Evolutionary conservation across 1,140 invertebrate genomes (phyloP).

Genomic region (Tetramorium simillimum): DNA sequence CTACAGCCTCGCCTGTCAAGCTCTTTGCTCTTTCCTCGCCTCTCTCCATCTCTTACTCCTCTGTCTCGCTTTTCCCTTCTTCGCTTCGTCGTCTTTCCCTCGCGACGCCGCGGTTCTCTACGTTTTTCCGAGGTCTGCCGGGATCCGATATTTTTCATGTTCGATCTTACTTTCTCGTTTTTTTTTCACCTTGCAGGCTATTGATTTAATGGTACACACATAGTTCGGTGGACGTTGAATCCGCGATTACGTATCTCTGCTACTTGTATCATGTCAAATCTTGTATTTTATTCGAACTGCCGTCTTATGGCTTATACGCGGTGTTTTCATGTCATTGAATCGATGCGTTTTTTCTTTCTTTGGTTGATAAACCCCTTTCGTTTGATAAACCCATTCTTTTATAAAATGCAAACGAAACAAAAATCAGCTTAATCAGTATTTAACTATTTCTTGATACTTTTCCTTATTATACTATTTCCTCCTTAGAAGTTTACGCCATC

Average conservation of each 20-base stretch:
- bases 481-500: not conserved
- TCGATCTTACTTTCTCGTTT: not conserved
- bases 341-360: not conserved
- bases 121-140: conserved; percentile 29
- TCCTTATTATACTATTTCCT: too few species aligned
- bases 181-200: not conserved
- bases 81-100: conserved; percentile 7
- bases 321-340: not conserved
- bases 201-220: conserved; percentile 2
- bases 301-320: not conserved
- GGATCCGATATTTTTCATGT: not conserved
- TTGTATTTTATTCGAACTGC: not conserved
- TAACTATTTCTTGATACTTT: not conserved
- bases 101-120: conserved; percentile 9
- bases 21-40: conserved; percentile 76
- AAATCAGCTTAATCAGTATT: not conserved
- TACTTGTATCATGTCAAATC: not conserved
- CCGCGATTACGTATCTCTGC: not conserved
- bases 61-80: not conserved
- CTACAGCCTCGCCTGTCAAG: conserved; percentile 79
- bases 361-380: too few species aligned
- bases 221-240: not conserved
- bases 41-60: conserved; percentile 8
- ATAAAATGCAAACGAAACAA: not conserved
- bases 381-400: not conserved